These are phyloP conservation scores for Tringa solitaria DNA, from an alignment of 2,113 vertebrate genomes.

Conservation along the genomic window DNA sequence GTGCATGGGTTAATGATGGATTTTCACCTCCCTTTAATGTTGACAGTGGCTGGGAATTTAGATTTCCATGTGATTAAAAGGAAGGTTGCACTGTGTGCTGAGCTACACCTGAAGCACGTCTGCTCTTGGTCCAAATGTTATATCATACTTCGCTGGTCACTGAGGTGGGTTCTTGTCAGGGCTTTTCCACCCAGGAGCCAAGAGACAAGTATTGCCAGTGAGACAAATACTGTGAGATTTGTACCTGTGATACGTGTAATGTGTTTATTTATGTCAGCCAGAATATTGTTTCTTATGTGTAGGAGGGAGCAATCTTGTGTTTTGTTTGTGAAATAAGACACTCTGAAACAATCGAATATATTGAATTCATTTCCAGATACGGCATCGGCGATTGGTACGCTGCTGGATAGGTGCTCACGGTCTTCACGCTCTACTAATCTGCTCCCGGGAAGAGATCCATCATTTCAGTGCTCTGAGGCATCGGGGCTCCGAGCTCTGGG, in stretches of 20 bases:
- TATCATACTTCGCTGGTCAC: neutral
- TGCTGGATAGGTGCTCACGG: neutral
- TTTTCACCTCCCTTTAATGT: constrained; percentile 5
- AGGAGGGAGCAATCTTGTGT: neutral
- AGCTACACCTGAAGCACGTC: neutral
- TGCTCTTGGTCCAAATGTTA: neutral
- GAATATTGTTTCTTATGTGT: neutral
- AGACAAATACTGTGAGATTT: neutral
- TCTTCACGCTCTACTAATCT: constrained; percentile 9
- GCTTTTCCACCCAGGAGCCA: neutral
- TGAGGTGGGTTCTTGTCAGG: neutral
- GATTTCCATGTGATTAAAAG: neutral
- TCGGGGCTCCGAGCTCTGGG: neutral
- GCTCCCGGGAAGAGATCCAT: constrained; percentile 33
- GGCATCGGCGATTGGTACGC: accelerated
- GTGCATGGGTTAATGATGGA: constrained; percentile 10
- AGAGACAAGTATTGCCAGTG: neutral
- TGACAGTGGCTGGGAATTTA: neutral
- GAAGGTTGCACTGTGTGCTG: neutral
- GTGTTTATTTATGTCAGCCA: neutral
- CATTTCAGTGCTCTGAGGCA: neutral
- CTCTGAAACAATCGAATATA: neutral
- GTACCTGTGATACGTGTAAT: neutral
- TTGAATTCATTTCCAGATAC: neutral
- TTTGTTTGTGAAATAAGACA: neutral